These are phyloP conservation scores for Scomberomorus guttatus DNA, from an alignment of 2,797 vertebrate genomes.

Conservation along the genomic window DNA sequence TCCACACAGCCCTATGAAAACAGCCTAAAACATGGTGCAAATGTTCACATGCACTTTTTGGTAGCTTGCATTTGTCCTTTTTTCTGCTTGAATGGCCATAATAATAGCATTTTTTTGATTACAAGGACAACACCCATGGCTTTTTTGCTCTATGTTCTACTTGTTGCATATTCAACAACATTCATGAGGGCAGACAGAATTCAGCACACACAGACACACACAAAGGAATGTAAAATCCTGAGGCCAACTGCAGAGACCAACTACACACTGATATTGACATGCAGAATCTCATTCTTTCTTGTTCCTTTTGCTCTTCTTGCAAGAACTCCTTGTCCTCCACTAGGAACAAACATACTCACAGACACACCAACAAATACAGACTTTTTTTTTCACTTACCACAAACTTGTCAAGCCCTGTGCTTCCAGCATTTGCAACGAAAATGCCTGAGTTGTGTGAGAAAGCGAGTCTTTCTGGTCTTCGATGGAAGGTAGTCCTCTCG, in stretches of 20 bases:
- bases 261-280: neutral
- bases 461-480: constrained; percentile 78
- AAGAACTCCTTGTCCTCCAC: neutral
- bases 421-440: constrained; percentile 92
- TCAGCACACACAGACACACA: neutral
- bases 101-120: no score
- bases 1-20: neutral
- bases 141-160: neutral
- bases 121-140: neutral
- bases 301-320: neutral
- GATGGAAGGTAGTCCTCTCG: constrained; percentile 81
- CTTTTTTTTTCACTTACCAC: constrained; percentile 83
- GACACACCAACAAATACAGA: neutral
- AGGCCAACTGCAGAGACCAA: neutral
- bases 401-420: constrained; percentile 89
- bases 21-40: neutral
- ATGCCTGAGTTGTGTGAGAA: constrained; percentile 90
- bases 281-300: neutral
- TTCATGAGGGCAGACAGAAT: constrained; percentile 2
- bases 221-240: neutral
- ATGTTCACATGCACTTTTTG: neutral
- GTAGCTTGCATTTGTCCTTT: neutral
- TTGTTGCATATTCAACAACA: neutral
- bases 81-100: neutral
- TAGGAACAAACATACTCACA: neutral